Evolutionary conservation across 1,140 invertebrate genomes (phyloP), one percentile per base, ranked within the genome.

Genomic region (Wiebesia pumilae): DNA sequence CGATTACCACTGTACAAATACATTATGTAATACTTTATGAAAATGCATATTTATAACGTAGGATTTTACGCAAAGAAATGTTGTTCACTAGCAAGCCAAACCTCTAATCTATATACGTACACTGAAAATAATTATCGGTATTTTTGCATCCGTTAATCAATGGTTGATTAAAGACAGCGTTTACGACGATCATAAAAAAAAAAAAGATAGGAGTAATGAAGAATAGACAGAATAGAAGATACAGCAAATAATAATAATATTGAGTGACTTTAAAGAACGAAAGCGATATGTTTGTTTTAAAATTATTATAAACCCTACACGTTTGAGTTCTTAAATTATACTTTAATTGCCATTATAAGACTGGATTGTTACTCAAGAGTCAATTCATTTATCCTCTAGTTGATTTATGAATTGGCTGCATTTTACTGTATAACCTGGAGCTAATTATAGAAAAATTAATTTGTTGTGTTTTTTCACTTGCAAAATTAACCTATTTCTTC

Each of bases 401-500:
- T 69, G 65, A 69, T 69, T 69, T 69, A 69, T 69, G n/a, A 69
- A 69, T 27, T 67, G 6, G 12, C n/a, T 69, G 30, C 30, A 35
- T 69, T 69, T 69, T 35, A 12, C 65, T 69, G n/a, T 35, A 30
- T 12, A 35, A 30, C 65, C 35, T 69, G 65, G n/a, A 33, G 35
- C n/a, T 69, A 69, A 69, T 69, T 69, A 69, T 30, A 69, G 35
- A 69, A 7, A 30, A 69, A 69, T 69, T 69, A 69, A 69, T 69
- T 69, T 69, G 6, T n/a, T n/a, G n/a, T n/a, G n/a, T 69, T 69
- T 69, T 71, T 38, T 71, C 69, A 71, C 33, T 38, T 71, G 38
- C 69, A 38, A 38, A 71, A 71, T 71, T 71, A 71, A 71, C 69
- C 35, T 71, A 71, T 71, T 71, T 71, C 33, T 71, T 71, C 69